Conservation (phyloP, 1,140 invertebrate genomes). For the Chrysoperla carnea region DNA sequence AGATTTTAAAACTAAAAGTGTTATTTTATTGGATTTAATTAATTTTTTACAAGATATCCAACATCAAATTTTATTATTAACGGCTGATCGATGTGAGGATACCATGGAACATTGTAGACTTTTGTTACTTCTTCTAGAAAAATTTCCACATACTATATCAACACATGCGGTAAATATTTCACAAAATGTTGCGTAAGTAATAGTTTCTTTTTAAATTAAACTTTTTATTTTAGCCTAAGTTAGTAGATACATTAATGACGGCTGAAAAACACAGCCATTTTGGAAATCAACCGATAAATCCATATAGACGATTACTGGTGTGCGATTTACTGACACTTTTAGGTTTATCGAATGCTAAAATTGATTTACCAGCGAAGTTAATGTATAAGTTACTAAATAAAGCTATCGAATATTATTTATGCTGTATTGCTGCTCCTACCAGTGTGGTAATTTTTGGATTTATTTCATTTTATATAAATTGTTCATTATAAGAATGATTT, state of each 20-base stretch:
- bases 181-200: neutral
- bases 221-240: slow-evolving; percentile 28
- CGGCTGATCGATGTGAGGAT: slow-evolving; percentile 70
- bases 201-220: slow-evolving; percentile 3
- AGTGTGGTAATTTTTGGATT: no score
- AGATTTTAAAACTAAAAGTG: neutral
- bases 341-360: slow-evolving; percentile 26
- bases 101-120: slow-evolving; percentile 74
- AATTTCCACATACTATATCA: slow-evolving; percentile 61
- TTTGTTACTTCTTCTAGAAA: slow-evolving; percentile 54
- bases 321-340: slow-evolving; percentile 57
- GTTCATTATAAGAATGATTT: neutral
- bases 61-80: slow-evolving; percentile 54
- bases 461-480: neutral
- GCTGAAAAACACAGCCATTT: slow-evolving; percentile 54
- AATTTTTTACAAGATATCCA: slow-evolving; percentile 51
- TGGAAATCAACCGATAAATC: slow-evolving; percentile 40
- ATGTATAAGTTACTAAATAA: slow-evolving; percentile 43
- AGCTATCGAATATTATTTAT: slow-evolving; percentile 35
- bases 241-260: slow-evolving; percentile 56
- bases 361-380: slow-evolving; percentile 42
- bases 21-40: no score
- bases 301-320: slow-evolving; percentile 51
- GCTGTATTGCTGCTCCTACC: slow-evolving; percentile 19
- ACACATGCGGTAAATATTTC: slow-evolving; percentile 46